Percentiles rank a stretch among this genome's conserved stretches.
phyloP scores from a whole-genome alignment of 1,140 invertebrate genomes.

The Pseudoatta argentina region DNA sequence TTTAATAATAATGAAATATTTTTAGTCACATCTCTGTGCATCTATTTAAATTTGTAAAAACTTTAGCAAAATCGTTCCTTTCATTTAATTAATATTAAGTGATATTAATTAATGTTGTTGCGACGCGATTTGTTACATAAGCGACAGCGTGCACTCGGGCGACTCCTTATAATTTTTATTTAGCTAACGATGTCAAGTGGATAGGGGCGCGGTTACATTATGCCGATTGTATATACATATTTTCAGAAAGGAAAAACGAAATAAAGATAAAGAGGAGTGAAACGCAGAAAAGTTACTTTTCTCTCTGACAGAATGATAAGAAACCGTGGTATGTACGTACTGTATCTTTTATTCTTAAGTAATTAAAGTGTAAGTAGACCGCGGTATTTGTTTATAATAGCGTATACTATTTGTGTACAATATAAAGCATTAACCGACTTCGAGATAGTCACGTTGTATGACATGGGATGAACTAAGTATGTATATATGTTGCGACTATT shows the following conservation, averaged over 20 bases:
- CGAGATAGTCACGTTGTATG: conserved; percentile 40
- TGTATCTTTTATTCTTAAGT: conserved; percentile 75
- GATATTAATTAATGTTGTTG: conserved; percentile 56
- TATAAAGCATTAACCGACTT: conserved; percentile 55
- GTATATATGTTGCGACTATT: conserved; percentile 53
- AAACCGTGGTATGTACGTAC: conserved; percentile 73
- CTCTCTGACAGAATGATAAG: not conserved
- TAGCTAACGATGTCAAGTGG: conserved; percentile 62
- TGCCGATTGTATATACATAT: conserved; percentile 76
- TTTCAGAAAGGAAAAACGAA: conserved; percentile 67
- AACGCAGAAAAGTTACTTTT: conserved; percentile 14
- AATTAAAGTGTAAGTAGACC: conserved; percentile 72
- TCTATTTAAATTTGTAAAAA: too few relatives aligned
- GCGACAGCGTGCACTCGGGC: conserved; percentile 17
- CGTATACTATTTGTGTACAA: conserved; percentile 39
- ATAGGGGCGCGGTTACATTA: conserved; percentile 59
- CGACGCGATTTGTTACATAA: not conserved
- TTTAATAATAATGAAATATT: too few relatives aligned
- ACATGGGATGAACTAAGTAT: conserved; percentile 20
- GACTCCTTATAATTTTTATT: conserved; percentile 69
- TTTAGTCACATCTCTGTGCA: too few relatives aligned
- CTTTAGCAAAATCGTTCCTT: too few relatives aligned
- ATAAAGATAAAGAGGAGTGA: not conserved
- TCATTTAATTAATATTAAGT: conserved; percentile 14
- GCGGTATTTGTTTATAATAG: conserved; percentile 71